Base-by-base conservation (phyloP, 1,140 invertebrate genomes). In the Holcopasites calliopsidis region DNA sequence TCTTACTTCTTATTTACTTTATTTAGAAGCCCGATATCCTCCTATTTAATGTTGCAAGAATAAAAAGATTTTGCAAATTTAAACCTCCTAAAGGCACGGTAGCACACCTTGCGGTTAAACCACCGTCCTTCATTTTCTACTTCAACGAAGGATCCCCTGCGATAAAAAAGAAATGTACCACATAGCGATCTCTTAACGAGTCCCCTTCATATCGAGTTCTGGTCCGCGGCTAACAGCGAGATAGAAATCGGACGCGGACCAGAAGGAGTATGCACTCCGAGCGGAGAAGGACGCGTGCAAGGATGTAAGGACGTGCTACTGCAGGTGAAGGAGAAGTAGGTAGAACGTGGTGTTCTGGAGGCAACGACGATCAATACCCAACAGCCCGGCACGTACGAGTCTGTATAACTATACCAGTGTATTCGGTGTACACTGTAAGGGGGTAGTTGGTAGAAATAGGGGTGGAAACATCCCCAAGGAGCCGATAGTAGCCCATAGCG, bases 381-480 rank as follows among this genome's bases (percentile, higher is more conserved):
- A 86, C 88, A 88, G 81, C 78, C 79, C 85, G 65, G 76, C 79
- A 81, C 74, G 66, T 79, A 87, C 80, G 77, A 82, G 85, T 83
- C 82, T 86, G 81, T 86, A 86, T 87, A 87, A 84, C 83, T 88
- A 86, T 87, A 86, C 75, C 66, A 86, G 82, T 81, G 82, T 83
- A 85, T 86, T 88, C 81, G 85, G 85, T 85, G 83, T 88, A 86
- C 74, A 84, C 65, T 82, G 81, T 76, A 81, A 85, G 75, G 82
- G 86, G 80, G 72, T 83, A 87, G 85, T 81, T 81, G 82, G 74
- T 85, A 85, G 88, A 86, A 89, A 88, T 89, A 89, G 88, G 87
- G 85, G 87, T 86, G 86, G 88, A 87, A 88, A 84, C 86, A 89
- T 89, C 88, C 88, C 88, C 87, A 88, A 89, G 88, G 85, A 89